Conservation (phyloP, 2,797 vertebrate species). For the Limnodromus scolopaceus region DNA sequence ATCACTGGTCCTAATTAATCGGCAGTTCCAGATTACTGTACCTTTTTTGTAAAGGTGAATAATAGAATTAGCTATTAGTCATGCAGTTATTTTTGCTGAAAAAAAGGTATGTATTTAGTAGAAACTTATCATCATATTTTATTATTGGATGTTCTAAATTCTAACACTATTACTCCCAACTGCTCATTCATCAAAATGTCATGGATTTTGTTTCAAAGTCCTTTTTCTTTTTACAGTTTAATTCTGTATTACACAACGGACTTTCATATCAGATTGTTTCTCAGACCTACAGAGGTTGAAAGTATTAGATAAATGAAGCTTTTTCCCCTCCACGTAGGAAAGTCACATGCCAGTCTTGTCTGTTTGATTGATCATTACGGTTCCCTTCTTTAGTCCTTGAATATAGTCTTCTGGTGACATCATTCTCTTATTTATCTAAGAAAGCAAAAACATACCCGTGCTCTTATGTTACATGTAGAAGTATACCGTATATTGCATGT, state of each 20-base stretch:
- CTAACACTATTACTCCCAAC: not conserved
- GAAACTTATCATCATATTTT: not conserved
- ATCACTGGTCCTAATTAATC: not conserved
- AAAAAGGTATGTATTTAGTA: not conserved
- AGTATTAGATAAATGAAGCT: not conserved
- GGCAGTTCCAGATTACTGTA: not conserved
- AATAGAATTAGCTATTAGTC: not conserved
- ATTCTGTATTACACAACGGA: accelerated
- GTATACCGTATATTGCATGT: accelerated
- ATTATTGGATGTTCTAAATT: not conserved
- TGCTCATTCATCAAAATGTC: not conserved
- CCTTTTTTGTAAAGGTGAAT: not conserved
- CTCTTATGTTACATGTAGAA: not conserved
- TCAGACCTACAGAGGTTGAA: not conserved
- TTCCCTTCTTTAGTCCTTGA: not conserved
- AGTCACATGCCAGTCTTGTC: not conserved
- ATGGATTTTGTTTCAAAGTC: not conserved
- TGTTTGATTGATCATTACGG: not conserved
- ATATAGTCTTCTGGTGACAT: not conserved
- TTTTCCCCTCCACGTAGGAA: not conserved
- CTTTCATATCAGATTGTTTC: not conserved
- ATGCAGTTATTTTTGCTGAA: not conserved
- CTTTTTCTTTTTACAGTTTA: not conserved
- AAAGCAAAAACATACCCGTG: not conserved
- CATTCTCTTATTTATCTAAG: not conserved